Base-by-base conservation (phyloP, 1,140 invertebrate genomes). In the Sminthurinus signatus region DNA sequence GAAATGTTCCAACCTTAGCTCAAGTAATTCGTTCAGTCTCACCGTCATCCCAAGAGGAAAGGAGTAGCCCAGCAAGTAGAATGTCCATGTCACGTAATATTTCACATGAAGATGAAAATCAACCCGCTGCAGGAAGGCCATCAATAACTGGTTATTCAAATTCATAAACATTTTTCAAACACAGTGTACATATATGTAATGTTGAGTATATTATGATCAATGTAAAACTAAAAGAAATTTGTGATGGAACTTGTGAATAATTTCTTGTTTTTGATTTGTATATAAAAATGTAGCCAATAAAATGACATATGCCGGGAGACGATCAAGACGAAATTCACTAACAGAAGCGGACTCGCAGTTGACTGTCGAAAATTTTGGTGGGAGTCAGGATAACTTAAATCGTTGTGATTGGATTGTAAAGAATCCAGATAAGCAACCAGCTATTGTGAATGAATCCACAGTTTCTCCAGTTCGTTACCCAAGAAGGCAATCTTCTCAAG, bases 291-390 rank as follows among this genome's bases (percentile, higher is more conserved):
- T 36, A 76, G 86, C 88, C 28, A 60, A 79, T 81, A 69, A 82
- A 74, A 78, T 78, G n/a, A 80, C 79, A 32, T 86, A 84, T 71
- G 90, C 86, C 75, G 90, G 88, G 51, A 81, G 90, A 48, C 81
- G 90, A 29, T 92, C 89, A 12, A 80, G 91, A 32, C 80, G 89
- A 48, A 90, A 91, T 75, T 93, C 89, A 46, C 81, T 89, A 51
- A 85, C 86, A 42, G 91, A 93, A 73, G 75, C 75, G 15, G 90
- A 93, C 74, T 92, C 89, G 29, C 79, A 92, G 76, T 77, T 94
- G 64, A 93, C 90, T 0, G 87, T 93, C 29, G 91, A 94, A 79
- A 93, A 94, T 77, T 92, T 94, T 78, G 90, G 91, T 29, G 91
- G 89, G 56, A 78, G 72, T 36, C 88, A 90, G 80, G 89, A 81